These are phyloP conservation scores for Centruroides sculpturatus DNA, from an alignment of 1,140 invertebrate genomes.

Conservation along the genomic window DNA sequence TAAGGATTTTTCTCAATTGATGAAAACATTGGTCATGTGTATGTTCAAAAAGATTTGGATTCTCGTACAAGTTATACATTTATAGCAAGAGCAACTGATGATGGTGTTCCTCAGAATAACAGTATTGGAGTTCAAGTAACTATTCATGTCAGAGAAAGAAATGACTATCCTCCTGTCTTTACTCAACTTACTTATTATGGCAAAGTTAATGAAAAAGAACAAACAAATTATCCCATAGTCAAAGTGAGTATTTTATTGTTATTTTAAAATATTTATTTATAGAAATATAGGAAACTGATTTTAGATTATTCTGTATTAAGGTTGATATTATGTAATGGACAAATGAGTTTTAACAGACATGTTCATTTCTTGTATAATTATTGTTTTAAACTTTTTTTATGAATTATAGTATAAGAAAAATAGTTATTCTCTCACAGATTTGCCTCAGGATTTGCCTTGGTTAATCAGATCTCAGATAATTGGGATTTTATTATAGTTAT, in stretches of 20 bases:
- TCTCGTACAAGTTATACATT: constrained; percentile 28
- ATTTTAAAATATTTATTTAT: too few species aligned
- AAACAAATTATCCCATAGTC: constrained; percentile 16
- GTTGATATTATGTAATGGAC: too few species aligned
- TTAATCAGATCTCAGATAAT: too few species aligned
- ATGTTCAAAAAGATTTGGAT: constrained; percentile 22
- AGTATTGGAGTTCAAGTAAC: constrained; percentile 24
- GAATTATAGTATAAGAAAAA: too few species aligned
- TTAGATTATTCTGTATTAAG: too few species aligned
- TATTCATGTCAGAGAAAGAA: constrained; percentile 27
- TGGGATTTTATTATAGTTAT: too few species aligned
- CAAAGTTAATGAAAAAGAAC: constrained; percentile 19
- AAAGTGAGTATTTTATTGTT: constrained; percentile 6
- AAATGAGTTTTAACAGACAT: too few species aligned
- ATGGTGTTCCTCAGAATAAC: constrained; percentile 23
- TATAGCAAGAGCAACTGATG: constrained; percentile 30
- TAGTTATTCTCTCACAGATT: too few species aligned
- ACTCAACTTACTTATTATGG: constrained; percentile 21
- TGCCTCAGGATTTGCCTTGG: too few species aligned
- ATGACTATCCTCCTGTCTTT: constrained; percentile 34
- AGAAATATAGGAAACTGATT: too few species aligned
- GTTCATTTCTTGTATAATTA: too few species aligned
- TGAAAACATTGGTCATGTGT: constrained; percentile 19
- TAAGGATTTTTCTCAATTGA: constrained; percentile 22
- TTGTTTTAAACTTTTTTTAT: too few species aligned